Conservation (phyloP, 2,888 invertebrate genomes). For the Athrips mouffetella region DNA sequence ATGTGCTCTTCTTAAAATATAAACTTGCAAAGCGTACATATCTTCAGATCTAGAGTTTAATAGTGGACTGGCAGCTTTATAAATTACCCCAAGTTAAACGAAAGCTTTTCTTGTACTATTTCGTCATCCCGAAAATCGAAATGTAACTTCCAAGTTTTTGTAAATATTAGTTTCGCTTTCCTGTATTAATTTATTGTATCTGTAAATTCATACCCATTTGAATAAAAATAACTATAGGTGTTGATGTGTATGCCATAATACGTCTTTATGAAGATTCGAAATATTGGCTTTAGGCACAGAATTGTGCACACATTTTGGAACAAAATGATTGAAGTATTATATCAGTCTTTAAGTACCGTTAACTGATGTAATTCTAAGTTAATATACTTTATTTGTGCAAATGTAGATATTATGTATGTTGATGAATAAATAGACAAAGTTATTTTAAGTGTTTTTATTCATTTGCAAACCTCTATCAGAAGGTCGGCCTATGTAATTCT, state of each 20-base stretch:
- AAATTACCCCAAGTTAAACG: slow-evolving; percentile 11
- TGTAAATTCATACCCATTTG: slow-evolving; percentile 60
- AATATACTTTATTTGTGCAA: slow-evolving; percentile 70
- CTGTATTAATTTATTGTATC: slow-evolving; percentile 64
- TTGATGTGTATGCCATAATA: slow-evolving; percentile 52
- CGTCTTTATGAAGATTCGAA: slow-evolving; percentile 32
- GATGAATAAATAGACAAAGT: slow-evolving; percentile 77
- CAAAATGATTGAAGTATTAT: slow-evolving; percentile 61
- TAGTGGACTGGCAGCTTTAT: slow-evolving; percentile 9
- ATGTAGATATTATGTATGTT: slow-evolving; percentile 79
- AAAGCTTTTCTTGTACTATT: slow-evolving; percentile 10
- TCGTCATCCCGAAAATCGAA: slow-evolving; percentile 11
- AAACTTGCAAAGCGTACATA: slow-evolving; percentile 6
- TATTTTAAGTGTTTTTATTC: slow-evolving; percentile 40
- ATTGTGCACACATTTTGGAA: slow-evolving; percentile 45
- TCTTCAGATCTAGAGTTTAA: neutral
- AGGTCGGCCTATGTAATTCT: too few relatives aligned
- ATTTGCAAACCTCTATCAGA: neutral
- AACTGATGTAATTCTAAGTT: slow-evolving; percentile 69
- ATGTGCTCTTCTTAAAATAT: slow-evolving; percentile 4
- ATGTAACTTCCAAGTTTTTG: slow-evolving; percentile 42
- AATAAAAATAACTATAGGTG: slow-evolving; percentile 50
- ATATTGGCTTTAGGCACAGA: slow-evolving; percentile 40
- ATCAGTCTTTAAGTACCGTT: slow-evolving; percentile 55
- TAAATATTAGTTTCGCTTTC: slow-evolving; percentile 72